These are phyloP conservation scores for Odontamblyopus lacepedii DNA, from an alignment of 2,797 vertebrate species.

Conservation along the genomic window DNA sequence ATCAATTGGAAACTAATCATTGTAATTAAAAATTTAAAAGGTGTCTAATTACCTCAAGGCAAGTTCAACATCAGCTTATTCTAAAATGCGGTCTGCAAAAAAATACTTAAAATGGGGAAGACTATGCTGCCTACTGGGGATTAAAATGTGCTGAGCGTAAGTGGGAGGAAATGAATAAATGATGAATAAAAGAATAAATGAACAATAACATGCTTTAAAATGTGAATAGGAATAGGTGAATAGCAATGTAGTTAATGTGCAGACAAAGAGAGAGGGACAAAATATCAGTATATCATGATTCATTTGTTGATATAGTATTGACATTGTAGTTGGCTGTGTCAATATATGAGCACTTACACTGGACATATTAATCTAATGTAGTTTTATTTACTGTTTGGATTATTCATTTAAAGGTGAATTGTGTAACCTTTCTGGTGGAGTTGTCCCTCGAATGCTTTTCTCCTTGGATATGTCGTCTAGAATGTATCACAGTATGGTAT, in stretches of 20 bases:
- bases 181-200: background rate
- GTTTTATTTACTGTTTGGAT: no score
- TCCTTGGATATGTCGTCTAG: no score
- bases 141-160: slow-evolving; percentile 10
- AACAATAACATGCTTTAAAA: background rate
- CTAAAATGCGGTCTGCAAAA: slow-evolving; percentile 18
- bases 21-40: slow-evolving; percentile 33
- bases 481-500: no score
- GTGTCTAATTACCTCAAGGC: slow-evolving; percentile 40
- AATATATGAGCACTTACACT: no score
- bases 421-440: no score
- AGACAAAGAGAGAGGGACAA: no score
- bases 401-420: no score
- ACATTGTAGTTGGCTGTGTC: no score
- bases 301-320: no score
- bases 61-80: slow-evolving; percentile 35
- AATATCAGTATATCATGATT: no score
- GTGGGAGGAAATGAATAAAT: background rate
- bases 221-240: background rate
- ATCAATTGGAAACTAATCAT: slow-evolving; percentile 41
- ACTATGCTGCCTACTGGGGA: slow-evolving; percentile 21
- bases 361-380: no score
- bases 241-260: background rate
- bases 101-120: slow-evolving; percentile 24
- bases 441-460: no score